Percentiles rank a stretch among this genome's conserved stretches.
Evolutionary conservation across 2,888 invertebrate species (phyloP).

Genomic region (Campoletis raptor): DNA sequence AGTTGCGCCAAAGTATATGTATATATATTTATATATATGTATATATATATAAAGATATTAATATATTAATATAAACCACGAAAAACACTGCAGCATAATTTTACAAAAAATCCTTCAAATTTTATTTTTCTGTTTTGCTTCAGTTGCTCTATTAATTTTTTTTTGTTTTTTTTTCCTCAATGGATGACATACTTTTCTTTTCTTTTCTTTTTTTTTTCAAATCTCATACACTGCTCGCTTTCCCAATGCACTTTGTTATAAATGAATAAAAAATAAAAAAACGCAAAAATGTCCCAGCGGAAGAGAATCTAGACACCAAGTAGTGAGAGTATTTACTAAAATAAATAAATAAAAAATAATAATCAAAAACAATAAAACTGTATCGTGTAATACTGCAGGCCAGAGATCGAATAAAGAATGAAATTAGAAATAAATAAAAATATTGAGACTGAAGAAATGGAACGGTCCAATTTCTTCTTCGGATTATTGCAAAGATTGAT

Average conservation of each 20-base stretch:
- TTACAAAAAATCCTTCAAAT: conserved; percentile 52
- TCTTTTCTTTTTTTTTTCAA: conserved; percentile 53
- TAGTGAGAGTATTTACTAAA: neutral
- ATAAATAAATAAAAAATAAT: neutral
- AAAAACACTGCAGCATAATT: conserved; percentile 34
- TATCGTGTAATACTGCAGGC: conserved; percentile 28
- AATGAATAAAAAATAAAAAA: neutral
- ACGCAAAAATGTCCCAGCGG: neutral
- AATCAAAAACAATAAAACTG: neutral
- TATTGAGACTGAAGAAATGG: neutral
- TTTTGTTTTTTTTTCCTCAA: conserved; percentile 33
- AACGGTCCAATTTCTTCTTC: neutral
- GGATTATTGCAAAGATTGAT: neutral
- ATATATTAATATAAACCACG: conserved; percentile 4
- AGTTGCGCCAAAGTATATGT: conserved; percentile 77
- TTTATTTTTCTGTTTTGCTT: neutral
- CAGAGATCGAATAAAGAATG: neutral
- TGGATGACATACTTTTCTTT: conserved; percentile 60
- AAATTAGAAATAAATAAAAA: neutral
- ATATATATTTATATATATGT: conserved; percentile 2
- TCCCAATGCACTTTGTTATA: conserved; percentile 67
- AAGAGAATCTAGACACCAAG: neutral
- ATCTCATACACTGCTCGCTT: conserved; percentile 63
- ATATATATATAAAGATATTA: conserved; percentile 19
- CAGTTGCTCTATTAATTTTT: neutral